A percentile compares a stretch with the other conserved stretches of the same genome.
phyloP scores from a whole-genome alignment of 2,113 vertebrate species.

The Struthio camelus region DNA sequence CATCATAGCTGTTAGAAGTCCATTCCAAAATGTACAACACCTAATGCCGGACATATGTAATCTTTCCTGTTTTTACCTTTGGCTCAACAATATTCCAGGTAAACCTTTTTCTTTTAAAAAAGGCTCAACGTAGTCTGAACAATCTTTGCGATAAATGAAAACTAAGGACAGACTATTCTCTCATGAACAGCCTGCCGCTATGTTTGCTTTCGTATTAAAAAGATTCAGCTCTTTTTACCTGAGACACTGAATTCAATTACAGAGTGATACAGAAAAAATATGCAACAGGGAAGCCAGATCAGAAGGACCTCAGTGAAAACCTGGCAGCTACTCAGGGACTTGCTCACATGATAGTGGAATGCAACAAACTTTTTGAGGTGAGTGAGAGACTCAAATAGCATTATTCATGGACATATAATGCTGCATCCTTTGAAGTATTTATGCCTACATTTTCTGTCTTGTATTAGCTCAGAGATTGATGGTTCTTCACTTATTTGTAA shows the following conservation, averaged over 20 bases:
- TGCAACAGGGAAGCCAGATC: slow-evolving; percentile 93
- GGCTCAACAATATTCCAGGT: not conserved
- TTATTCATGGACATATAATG: slow-evolving; percentile 65
- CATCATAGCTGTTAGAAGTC: not conserved
- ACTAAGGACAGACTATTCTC: not conserved
- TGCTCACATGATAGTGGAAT: slow-evolving; percentile 97
- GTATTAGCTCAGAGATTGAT: slow-evolving; percentile 30
- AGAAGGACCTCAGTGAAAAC: slow-evolving; percentile 97
- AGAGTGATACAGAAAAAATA: slow-evolving; percentile 98
- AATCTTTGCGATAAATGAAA: not conserved
- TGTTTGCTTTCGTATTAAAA: slow-evolving; percentile 46
- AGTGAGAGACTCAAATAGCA: slow-evolving; percentile 36
- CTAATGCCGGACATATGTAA: not conserved
- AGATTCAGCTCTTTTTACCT: slow-evolving; percentile 46
- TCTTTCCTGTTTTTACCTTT: not conserved
- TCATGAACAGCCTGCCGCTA: not conserved
- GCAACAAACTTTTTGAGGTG: slow-evolving; percentile 95
- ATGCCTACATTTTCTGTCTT: slow-evolving; percentile 23
- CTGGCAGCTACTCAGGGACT: slow-evolving; percentile 95
- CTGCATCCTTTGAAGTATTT: slow-evolving; percentile 30
- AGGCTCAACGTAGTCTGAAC: not conserved
- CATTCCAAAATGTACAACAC: not conserved
- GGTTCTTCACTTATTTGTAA: slow-evolving; percentile 26
- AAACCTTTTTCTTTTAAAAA: slow-evolving; percentile 41
- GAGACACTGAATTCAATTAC: slow-evolving; percentile 64